Conservation (phyloP, 2,888 invertebrate genomes). For the Agrenia bidenticulata region DNA sequence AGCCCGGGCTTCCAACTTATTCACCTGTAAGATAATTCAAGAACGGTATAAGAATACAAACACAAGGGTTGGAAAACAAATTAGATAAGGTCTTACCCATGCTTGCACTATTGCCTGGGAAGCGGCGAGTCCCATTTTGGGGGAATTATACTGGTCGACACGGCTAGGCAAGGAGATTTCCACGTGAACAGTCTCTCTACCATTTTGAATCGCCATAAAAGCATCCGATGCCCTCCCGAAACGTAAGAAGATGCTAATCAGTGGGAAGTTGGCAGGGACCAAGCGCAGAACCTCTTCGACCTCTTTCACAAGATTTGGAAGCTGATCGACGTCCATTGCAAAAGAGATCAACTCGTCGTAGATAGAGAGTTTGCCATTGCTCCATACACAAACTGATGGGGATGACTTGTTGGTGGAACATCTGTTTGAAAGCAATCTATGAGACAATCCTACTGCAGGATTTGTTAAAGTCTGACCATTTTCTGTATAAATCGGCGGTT, state of each 20-base stretch:
- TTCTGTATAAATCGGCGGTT: conserved; percentile 26
- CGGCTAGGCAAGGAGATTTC: no score
- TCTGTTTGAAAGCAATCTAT: conserved; percentile 16
- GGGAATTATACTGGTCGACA: no score
- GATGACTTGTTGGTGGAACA: conserved; percentile 12
- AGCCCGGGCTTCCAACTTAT: conserved; percentile 10
- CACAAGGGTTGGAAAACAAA: no score
- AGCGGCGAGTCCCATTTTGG: no score
- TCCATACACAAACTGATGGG: conserved; percentile 32
- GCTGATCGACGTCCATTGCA: conserved; percentile 18
- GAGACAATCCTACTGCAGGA: conserved; percentile 25
- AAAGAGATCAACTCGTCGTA: conserved; percentile 20
- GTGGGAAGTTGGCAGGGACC: conserved; percentile 10
- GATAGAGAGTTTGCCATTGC: conserved; percentile 11
- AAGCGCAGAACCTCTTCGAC: conserved; percentile 13
- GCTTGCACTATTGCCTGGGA: no score
- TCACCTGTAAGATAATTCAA: conserved; percentile 6
- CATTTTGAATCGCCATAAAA: conserved; percentile 27
- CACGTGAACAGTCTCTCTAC: no score
- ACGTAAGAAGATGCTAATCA: conserved; percentile 25
- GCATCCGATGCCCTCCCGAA: conserved; percentile 22
- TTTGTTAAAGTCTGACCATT: conserved; percentile 14
- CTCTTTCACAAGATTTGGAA: conserved; percentile 5
- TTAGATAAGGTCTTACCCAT: no score
- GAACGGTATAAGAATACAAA: not conserved